phyloP scores from a whole-genome alignment of 2,113 vertebrate genomes.

The Pygoscelis antarcticus region DNA sequence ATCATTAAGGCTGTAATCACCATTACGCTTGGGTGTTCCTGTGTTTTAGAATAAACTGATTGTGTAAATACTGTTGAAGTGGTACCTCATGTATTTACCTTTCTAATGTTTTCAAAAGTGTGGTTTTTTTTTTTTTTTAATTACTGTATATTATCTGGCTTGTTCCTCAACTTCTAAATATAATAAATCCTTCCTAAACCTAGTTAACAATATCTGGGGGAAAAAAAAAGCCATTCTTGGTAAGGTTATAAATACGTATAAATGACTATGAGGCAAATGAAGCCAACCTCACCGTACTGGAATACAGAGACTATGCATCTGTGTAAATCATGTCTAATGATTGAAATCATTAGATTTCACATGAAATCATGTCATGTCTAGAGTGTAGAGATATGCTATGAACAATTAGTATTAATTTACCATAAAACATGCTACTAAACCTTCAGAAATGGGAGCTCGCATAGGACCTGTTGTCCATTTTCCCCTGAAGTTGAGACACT shows the following conservation, averaged over 20 bases:
- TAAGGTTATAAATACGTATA: not conserved
- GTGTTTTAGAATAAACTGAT: slow-evolving; percentile 55
- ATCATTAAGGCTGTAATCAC: slow-evolving; percentile 68
- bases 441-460: not conserved
- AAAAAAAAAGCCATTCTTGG: not conserved
- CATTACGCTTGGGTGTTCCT: slow-evolving; percentile 23
- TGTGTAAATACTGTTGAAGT: slow-evolving; percentile 46
- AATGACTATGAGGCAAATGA: not conserved
- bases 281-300: not conserved
- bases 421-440: not conserved
- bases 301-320: not conserved
- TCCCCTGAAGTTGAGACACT: not conserved
- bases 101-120: not conserved
- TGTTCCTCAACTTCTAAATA: not conserved
- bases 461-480: not conserved
- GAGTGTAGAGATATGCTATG: not conserved
- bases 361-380: no score
- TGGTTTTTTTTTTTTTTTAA: not conserved
- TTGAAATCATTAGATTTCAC: no score
- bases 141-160: not conserved
- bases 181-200: not conserved
- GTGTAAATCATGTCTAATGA: not conserved
- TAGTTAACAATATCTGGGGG: not conserved
- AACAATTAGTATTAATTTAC: not conserved
- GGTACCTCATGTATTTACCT: slow-evolving; percentile 18